Evolutionary conservation across 2,797 vertebrate genomes (phyloP), one percentile per base, ranked within the genome.

Genomic region (Sternarchorhynchus goeldii): DNA sequence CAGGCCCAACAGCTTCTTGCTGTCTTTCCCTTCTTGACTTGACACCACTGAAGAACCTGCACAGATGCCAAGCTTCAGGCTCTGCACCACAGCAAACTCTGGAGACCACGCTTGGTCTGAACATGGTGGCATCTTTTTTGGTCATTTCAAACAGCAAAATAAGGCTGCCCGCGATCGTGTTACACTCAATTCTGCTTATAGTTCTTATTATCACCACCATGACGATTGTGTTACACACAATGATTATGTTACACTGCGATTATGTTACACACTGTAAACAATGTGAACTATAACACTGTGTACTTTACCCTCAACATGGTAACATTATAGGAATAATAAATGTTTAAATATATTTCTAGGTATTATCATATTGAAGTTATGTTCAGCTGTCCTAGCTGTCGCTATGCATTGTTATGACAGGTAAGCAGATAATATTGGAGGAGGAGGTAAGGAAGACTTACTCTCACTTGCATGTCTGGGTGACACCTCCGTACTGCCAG

Each of bases 21-120:
- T 92, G 89, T 91, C 89, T 86, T 90, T 93, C 84, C 92, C 94
- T 86, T 93, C 91, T 82, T 89, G 91, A 63, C 88, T 87, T n/a
- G 87, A 73, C 83, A 82, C 75, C 60, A 86, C 91, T 81, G 88
- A 83, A 86, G 91, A 90, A 84, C 87, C 90, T 93, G 84, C 14
- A 75, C 2, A 73, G 21, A 73, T 2, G 25, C 2, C 36, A 67
- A 32, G 12, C 36, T 45, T 75, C 31, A 73, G 4, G 25, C 1
- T 57, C 5, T 29, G 36, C 55, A 56, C 20, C 5, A 29, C 25
- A 34, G 55, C 57, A 55, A n/a, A 56, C n/a, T 67, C 14, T 39
- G 55, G 64, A 78, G 21, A 21, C 34, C 41, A 29, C 20, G 32
- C 55, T 55, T 55, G 29, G 36, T 36, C 20, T 12, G 45, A 50